Evolutionary conservation across 2,888 invertebrate genomes (phyloP).

Genomic region (Taenaris catops): DNA sequence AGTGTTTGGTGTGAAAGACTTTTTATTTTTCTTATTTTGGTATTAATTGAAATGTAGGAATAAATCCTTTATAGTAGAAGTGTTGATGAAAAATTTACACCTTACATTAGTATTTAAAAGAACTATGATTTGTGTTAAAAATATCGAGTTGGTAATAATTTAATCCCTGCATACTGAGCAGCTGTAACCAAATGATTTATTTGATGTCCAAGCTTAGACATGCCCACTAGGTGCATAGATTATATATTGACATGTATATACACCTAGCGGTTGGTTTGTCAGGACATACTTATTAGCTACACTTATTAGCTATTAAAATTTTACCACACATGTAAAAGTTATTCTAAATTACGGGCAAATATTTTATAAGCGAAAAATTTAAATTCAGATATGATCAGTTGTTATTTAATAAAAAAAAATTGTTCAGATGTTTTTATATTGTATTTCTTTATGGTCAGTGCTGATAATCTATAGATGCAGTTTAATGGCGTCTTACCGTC

Average conservation of each 20-base stretch:
- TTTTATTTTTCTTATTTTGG: too few relatives aligned
- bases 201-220: slow-evolving; percentile 30
- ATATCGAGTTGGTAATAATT: too few relatives aligned
- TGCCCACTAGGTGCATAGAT: slow-evolving; percentile 47
- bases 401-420: slow-evolving; percentile 21
- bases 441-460: too few relatives aligned
- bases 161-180: too few relatives aligned
- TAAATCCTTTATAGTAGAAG: too few relatives aligned
- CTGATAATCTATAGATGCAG: too few relatives aligned
- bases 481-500: too few relatives aligned
- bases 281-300: slow-evolving; percentile 32
- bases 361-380: slow-evolving; percentile 21
- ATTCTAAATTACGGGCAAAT: slow-evolving; percentile 14
- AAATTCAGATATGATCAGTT: slow-evolving; percentile 33
- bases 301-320: slow-evolving; percentile 32
- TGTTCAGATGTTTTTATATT: slow-evolving; percentile 9
- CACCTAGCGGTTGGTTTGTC: slow-evolving; percentile 43
- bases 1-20: too few relatives aligned
- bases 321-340: slow-evolving; percentile 17
- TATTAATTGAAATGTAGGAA: too few relatives aligned
- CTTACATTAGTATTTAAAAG: too few relatives aligned
- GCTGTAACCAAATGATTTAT: slow-evolving; percentile 37
- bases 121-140: too few relatives aligned
- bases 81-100: too few relatives aligned
- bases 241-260: slow-evolving; percentile 34